A percentile compares a stretch with the other conserved stretches of the same genome.
Evolutionary conservation across 1,140 invertebrate species (phyloP).

Genomic region (Plectus sambesii): DNA sequence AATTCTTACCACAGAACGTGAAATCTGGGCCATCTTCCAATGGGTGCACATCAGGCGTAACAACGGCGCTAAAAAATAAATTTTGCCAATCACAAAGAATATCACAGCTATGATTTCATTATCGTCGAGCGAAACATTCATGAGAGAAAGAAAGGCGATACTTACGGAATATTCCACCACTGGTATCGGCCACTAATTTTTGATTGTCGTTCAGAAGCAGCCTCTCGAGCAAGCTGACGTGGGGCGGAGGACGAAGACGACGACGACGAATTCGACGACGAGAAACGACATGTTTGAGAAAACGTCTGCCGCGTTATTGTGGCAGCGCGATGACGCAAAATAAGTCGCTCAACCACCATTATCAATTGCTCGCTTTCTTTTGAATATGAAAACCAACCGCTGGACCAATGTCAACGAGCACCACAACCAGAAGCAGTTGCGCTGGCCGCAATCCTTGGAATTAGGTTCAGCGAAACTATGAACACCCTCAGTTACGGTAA

Average conservation of each 20-base stretch:
- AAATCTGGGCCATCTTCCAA: conserved; percentile 33
- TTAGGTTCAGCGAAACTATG: too few species aligned
- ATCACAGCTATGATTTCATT: too few species aligned
- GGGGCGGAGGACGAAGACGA: neutral
- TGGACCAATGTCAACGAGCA: too few species aligned
- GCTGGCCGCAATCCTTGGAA: too few species aligned
- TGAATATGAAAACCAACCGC: too few species aligned
- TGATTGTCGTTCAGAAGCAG: conserved; percentile 7
- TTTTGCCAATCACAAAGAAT: neutral
- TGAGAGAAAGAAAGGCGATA: conserved; percentile 1
- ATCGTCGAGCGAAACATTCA: neutral
- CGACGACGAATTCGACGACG: neutral
- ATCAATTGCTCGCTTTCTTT: too few species aligned
- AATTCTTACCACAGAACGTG: too few species aligned
- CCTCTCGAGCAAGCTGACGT: neutral
- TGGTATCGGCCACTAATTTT: conserved; percentile 24
- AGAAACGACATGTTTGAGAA: too few species aligned
- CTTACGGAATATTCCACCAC: conserved; percentile 38
- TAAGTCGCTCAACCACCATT: too few species aligned
- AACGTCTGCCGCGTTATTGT: too few species aligned
- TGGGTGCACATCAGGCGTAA: conserved; percentile 28
- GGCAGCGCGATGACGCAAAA: neutral
- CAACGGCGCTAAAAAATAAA: conserved; percentile 29
- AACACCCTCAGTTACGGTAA: too few species aligned
- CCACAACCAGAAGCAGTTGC: too few species aligned